Evolutionary conservation across 2,888 invertebrate species (phyloP).

Genomic region (Bedellia somnulentella): DNA sequence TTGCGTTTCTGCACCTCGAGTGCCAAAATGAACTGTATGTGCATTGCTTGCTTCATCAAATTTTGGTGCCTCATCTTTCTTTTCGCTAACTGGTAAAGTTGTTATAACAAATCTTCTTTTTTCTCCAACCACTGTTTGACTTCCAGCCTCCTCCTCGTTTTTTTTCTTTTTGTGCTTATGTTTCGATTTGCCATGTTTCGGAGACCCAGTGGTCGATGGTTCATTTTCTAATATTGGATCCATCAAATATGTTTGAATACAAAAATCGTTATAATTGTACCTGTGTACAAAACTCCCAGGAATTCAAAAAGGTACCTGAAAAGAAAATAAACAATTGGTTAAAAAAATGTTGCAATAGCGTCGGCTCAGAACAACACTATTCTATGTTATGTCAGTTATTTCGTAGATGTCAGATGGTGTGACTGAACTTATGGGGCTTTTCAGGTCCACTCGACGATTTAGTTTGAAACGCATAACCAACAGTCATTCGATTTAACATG

Average conservation of each 20-base stretch:
- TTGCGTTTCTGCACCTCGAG: conserved; percentile 46
- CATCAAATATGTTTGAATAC: conserved; percentile 25
- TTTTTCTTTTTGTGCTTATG: conserved; percentile 48
- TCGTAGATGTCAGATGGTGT: no score
- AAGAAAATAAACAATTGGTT: conserved; percentile 17
- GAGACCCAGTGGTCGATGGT: conserved; percentile 37
- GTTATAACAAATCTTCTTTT: conserved; percentile 47
- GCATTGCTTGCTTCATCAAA: conserved; percentile 36
- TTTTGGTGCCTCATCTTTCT: conserved; percentile 29
- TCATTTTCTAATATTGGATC: conserved; percentile 58
- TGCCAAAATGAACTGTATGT: conserved; percentile 53
- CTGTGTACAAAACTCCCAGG: conserved; percentile 31
- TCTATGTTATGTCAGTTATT: no score
- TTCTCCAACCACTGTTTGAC: conserved; percentile 45
- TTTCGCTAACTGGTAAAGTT: conserved; percentile 33
- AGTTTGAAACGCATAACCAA: no score
- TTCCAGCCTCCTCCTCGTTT: conserved; percentile 23
- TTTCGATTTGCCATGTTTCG: conserved; percentile 44
- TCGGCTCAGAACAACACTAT: no score
- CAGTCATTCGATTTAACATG: no score
- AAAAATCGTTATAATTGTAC: conserved; percentile 24
- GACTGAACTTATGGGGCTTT: no score
- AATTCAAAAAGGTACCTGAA: conserved; percentile 29
- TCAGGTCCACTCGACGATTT: no score
- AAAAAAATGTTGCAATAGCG: no score